A percentile compares a stretch with the other conserved stretches of the same genome.
Evolutionary conservation across 2,113 vertebrate genomes (phyloP).

Genomic region (Grammomys dolichurus): DNA sequence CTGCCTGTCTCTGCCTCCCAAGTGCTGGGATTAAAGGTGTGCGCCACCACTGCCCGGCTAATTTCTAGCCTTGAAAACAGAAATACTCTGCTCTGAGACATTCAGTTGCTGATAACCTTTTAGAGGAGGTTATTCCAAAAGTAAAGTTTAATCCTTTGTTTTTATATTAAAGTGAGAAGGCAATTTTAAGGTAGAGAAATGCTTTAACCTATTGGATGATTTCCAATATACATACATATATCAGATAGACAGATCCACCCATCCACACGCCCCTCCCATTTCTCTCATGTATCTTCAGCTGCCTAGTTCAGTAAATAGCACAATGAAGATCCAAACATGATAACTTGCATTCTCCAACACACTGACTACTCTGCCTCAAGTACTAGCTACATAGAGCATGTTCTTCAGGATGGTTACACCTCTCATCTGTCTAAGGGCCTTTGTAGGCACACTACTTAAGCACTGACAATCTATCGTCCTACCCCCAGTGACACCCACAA

Average conservation of each 20-base stretch:
- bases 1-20: too few species aligned
- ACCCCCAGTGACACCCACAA: background rate
- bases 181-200: conserved; percentile 27
- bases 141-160: conserved; percentile 34
- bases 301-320: background rate
- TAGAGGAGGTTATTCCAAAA: background rate
- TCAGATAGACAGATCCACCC: too few species aligned
- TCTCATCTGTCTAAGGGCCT: background rate
- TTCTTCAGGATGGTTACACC: background rate
- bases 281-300: background rate
- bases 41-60: too few species aligned
- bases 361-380: background rate
- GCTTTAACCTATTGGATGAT: background rate
- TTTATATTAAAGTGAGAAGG: background rate
- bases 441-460: background rate
- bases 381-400: background rate
- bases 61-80: background rate
- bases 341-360: background rate
- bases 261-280: background rate
- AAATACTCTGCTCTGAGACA: background rate
- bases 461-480: background rate
- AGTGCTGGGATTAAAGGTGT: too few species aligned
- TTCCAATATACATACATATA: background rate
- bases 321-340: background rate
- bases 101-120: background rate